Evolutionary conservation across 1,140 invertebrate species (phyloP).

Genomic region (Drosophila dunni): DNA sequence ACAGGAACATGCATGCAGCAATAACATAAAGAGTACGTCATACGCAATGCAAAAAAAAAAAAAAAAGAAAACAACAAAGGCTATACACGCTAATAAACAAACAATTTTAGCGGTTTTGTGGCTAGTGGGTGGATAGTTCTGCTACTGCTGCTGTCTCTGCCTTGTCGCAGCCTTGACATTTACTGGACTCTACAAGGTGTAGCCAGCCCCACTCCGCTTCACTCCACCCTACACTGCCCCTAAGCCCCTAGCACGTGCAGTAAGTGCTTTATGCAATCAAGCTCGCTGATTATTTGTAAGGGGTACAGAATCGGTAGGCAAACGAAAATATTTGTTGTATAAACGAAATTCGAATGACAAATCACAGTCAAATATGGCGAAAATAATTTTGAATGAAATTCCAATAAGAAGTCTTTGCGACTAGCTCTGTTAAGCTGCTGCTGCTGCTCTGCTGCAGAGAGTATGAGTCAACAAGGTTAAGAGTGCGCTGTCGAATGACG

Average conservation of each 20-base stretch:
- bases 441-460: slow-evolving; percentile 16
- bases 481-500: slow-evolving; percentile 35
- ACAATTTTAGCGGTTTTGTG: slow-evolving; percentile 3
- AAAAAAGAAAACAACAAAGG: neutral
- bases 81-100: slow-evolving; percentile 32
- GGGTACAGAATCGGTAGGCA: neutral
- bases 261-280: slow-evolving; percentile 35
- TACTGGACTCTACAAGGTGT: slow-evolving; percentile 11
- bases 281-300: neutral
- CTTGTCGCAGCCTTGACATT: slow-evolving; percentile 67
- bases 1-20: slow-evolving; percentile 44
- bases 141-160: neutral
- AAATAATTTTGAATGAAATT: slow-evolving; percentile 53
- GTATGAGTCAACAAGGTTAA: slow-evolving; percentile 73
- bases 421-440: neutral
- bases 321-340: slow-evolving; percentile 32
- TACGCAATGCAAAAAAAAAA: neutral
- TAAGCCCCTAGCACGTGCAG: neutral
- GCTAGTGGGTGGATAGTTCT: slow-evolving; percentile 13
- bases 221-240: neutral
- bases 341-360: slow-evolving; percentile 45
- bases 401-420: slow-evolving; percentile 55
- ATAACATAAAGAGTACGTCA: neutral
- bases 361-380: slow-evolving; percentile 1
- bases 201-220: neutral